Percentiles rank a stretch among this genome's conserved stretches.
Conservation (phyloP, 2,113 vertebrate species). For the Lepus americanus region DNA sequence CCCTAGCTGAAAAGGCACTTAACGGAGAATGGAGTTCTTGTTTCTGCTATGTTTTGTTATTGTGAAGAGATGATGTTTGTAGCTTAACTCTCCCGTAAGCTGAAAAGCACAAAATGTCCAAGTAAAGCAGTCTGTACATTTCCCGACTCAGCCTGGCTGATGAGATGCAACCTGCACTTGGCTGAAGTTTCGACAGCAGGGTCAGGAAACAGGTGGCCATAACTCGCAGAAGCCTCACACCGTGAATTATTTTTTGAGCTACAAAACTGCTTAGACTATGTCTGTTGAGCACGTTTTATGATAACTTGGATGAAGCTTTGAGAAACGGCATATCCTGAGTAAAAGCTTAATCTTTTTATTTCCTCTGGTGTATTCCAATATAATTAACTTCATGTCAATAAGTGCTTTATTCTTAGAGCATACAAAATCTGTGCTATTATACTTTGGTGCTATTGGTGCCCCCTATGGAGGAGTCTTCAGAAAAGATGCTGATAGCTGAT, state of each 20-base stretch:
- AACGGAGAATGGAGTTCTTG: neutral
- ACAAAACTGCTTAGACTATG: neutral
- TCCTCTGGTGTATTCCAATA: constrained; percentile 56
- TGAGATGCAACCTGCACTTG: neutral
- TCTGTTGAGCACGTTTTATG: constrained; percentile 52
- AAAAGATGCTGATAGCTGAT: constrained; percentile 60
- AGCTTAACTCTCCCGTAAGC: neutral
- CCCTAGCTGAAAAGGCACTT: neutral
- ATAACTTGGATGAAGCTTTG: constrained; percentile 35
- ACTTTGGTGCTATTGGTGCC: constrained; percentile 62
- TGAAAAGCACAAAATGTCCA: neutral
- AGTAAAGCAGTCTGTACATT: neutral
- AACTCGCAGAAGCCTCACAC: neutral
- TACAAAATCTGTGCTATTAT: constrained; percentile 53
- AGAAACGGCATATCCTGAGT: constrained; percentile 28
- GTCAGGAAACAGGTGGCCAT: neutral
- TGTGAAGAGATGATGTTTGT: neutral
- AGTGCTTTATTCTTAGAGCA: constrained; percentile 66
- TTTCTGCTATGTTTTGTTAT: neutral
- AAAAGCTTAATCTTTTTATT: constrained; percentile 75
- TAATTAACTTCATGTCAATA: constrained; percentile 78
- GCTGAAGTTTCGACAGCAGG: neutral
- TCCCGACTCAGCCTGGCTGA: neutral
- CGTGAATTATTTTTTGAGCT: neutral
- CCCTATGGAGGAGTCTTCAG: constrained; percentile 55